These are phyloP conservation scores for Thaumetopoea pityocampa DNA, from an alignment of 1,140 invertebrate species.

Conservation along the genomic window DNA sequence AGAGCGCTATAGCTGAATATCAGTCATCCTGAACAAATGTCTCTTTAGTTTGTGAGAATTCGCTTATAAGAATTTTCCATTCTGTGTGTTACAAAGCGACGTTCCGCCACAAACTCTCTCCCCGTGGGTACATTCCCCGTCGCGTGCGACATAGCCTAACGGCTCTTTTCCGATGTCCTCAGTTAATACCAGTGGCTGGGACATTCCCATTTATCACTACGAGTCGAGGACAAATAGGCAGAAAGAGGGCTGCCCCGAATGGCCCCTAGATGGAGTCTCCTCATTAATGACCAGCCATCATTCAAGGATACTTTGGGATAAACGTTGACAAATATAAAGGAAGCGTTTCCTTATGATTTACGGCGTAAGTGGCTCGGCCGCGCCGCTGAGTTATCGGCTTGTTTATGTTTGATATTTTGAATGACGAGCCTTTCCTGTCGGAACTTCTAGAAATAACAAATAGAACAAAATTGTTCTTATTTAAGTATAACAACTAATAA, in stretches of 20 bases:
- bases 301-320: conserved; percentile 28
- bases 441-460: too few relatives aligned
- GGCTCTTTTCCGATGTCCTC: conserved; percentile 18
- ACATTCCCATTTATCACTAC: conserved; percentile 35
- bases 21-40: too few relatives aligned
- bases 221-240: conserved; percentile 33
- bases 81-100: neutral
- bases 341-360: conserved; percentile 34
- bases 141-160: conserved; percentile 6
- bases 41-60: too few relatives aligned
- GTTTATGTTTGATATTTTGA: too few relatives aligned
- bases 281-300: conserved; percentile 33
- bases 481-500: too few relatives aligned
- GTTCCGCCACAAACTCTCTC: neutral
- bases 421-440: too few relatives aligned
- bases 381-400: too few relatives aligned
- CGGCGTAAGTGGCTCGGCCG: conserved; percentile 12
- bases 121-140: neutral
- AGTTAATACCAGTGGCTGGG: conserved; percentile 24
- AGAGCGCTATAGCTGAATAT: too few relatives aligned
- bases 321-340: conserved; percentile 42
- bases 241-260: conserved; percentile 35
- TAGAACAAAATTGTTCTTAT: too few relatives aligned
- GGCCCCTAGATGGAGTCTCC: conserved; percentile 31
- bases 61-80: too few relatives aligned